Base-by-base conservation (phyloP, 53 echinoderm and acorn worm species). In the Arbacia lixula region DNA sequence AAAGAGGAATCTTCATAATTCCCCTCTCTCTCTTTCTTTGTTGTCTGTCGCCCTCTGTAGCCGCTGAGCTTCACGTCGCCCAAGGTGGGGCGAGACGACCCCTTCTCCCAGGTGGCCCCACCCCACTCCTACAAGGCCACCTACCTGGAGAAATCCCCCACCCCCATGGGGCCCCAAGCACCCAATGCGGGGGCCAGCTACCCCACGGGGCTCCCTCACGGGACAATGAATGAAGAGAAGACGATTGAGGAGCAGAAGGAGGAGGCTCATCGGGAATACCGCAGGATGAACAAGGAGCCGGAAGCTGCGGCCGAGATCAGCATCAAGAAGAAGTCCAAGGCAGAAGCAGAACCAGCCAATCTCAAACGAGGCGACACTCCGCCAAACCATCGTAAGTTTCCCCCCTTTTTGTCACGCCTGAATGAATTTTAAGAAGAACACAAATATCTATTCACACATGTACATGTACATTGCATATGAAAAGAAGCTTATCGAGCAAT, bases 161-260 rank as follows among this genome's bases (percentile, higher is more conserved):
- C n/a, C n/a, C n/a, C n/a, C n/a, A n/a, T n/a, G n/a, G n/a, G n/a
- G n/a, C n/a, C n/a, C n/a, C n/a, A n/a, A n/a, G n/a, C n/a, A n/a
- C n/a, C n/a, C n/a, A n/a, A n/a, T n/a, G n/a, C n/a, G n/a, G 36
- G 22, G 12, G 33, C 63, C 33, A 14, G 21, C 2, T 66, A 36
- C 3, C 20, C 20, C 4, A 26, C 24, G 12, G 40, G 41, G 14
- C 69, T 43, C 27, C 42, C 40, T 43, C 43, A n/a, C 1, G 27
- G 1, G 41, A 8, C 16, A 43, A 12, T 43, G 22, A 69, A 26
- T 2, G 43, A 61, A 36, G 82, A 81, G 63, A 81, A 40, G 62
- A 62, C 81, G 6, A 81, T 64, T 12, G 82, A 81, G 49, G 82
- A 81, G 39, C 63, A 81, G 41, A 81, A 81, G 29, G 82, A 42